Conservation (phyloP, 37 sponge, comb jelly and placozoan genomes). For the Eunapius fragilis region DNA sequence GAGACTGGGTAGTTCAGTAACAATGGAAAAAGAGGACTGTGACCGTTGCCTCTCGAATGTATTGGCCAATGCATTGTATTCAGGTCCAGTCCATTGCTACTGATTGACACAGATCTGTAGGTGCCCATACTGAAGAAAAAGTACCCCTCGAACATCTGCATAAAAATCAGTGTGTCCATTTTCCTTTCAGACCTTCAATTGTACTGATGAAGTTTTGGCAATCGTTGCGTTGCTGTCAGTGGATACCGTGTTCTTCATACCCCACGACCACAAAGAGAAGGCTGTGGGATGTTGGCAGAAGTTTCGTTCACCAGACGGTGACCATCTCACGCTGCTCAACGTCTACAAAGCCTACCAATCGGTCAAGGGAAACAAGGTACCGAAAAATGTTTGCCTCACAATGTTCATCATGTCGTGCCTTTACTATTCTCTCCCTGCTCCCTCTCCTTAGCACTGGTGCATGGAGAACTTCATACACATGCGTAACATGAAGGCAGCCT, state of each 20-base stretch:
- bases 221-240: slow-evolving; percentile 89
- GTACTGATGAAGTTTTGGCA: slow-evolving; percentile 76
- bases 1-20: too few species aligned
- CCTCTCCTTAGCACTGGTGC: slow-evolving; percentile 77
- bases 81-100: too few species aligned
- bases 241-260: slow-evolving; percentile 86
- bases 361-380: slow-evolving; percentile 81
- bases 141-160: too few species aligned
- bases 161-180: too few species aligned
- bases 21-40: too few species aligned
- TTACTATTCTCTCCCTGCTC: neutral
- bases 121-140: too few species aligned
- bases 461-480: slow-evolving; percentile 83
- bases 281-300: slow-evolving; percentile 51
- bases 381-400: neutral
- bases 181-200: slow-evolving; percentile 24
- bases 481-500: slow-evolving; percentile 72
- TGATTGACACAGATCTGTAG: too few species aligned
- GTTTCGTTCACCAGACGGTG: slow-evolving; percentile 83
- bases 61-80: too few species aligned
- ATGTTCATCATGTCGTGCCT: neutral
- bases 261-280: slow-evolving; percentile 73
- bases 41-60: too few species aligned
- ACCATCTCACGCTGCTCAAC: slow-evolving; percentile 86
- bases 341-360: slow-evolving; percentile 71